These are phyloP conservation scores for Xyrichtys novacula DNA, from an alignment of 2,797 vertebrate species.

Conservation along the genomic window DNA sequence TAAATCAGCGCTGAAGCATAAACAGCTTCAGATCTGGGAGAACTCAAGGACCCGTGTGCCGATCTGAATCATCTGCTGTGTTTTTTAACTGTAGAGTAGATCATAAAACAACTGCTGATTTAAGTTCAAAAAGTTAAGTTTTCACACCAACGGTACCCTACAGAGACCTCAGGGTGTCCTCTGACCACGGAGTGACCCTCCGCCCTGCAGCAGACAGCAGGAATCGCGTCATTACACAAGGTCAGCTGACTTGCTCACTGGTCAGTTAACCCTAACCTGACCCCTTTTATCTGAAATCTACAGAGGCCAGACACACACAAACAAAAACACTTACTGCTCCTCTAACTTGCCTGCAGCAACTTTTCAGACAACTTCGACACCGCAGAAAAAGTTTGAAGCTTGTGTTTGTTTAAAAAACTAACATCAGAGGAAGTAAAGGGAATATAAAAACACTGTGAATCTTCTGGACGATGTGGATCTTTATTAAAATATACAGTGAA, in stretches of 20 bases:
- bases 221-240: constrained; percentile 17
- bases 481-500: constrained; percentile 65
- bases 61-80: not conserved
- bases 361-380: not conserved
- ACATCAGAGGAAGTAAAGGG: not conserved
- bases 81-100: not conserved
- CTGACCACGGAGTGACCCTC: constrained; percentile 2
- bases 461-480: constrained; percentile 22
- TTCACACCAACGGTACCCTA: not conserved
- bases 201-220: constrained; percentile 12
- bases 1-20: not conserved
- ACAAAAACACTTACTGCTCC: not conserved
- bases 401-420: not conserved
- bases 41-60: not conserved
- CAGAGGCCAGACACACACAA: not conserved
- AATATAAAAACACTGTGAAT: constrained; percentile 3
- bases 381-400: not conserved
- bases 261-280: constrained; percentile 30
- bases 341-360: no score
- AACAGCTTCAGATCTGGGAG: not conserved
- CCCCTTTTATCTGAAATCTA: not conserved
- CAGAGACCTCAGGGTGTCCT: constrained; percentile 24
- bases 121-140: constrained; percentile 8
- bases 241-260: not conserved
- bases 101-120: not conserved